Base-by-base conservation (phyloP, 2,797 vertebrate genomes). In the Euphonia xanthogaster region DNA sequence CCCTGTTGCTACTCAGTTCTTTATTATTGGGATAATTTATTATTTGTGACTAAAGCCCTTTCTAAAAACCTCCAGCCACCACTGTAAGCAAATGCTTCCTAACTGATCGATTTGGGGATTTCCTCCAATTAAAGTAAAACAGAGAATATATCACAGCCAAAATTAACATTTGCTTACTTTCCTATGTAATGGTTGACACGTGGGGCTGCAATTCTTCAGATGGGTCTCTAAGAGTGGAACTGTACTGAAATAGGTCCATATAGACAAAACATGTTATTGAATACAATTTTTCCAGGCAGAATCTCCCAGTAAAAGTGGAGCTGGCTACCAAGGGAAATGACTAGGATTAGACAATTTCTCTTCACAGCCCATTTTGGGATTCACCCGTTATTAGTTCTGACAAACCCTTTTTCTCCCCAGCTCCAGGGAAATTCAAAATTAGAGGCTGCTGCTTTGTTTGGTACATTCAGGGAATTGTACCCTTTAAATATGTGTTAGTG, bases 301-400 rank as follows among this genome's bases (percentile, higher is more conserved):
- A 81, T 82, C 62, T 86, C 74, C 63, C 63, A 60, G 84, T 9
- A 87, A 96, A 93, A 76, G 23, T 47, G 35, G 31, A 93, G 47
- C 67, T 95, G 71, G 24, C 28, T 95, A 50, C 55, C 95, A 57
- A 71, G 94, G 86, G 93, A 96, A 94, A 96, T 89, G 94, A 79
- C n/a, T 95, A 30, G 63, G 57, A 92, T 93, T 93, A 94, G 77
- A 92, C 18, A 86, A 90, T 94, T 93, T 92, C 83, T 94, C 55
- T 88, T 96, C 84, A 88, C 74, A 85, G 40, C 50, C 45, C 53
- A 63, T 92, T 93, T 92, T 93, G 88, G 80, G 84, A 96, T 95
- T 96, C 86, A 85, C 90, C 90, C 47, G 0, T 93, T 94, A 95
- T 96, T 95, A 93, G 78, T 83, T 97, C 82, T 94, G 96, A 96